A percentile compares a stretch with the other conserved stretches of the same genome.
phyloP scores from a whole-genome alignment of 2,113 vertebrate species.

The Tricholaema leucomelas region DNA sequence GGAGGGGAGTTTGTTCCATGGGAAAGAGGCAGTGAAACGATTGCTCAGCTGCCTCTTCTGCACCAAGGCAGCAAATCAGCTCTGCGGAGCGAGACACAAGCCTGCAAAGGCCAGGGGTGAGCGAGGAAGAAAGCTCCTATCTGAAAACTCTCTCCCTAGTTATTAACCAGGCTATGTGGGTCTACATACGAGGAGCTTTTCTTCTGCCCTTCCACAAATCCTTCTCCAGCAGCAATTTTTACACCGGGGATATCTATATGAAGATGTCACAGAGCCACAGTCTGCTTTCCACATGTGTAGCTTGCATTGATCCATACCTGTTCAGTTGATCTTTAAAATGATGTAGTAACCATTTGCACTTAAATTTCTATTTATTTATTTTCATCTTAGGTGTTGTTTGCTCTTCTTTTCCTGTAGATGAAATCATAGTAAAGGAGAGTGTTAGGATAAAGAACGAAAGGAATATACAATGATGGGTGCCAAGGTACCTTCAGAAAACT shows the following conservation, averaged over 20 bases:
- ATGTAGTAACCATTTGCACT: not conserved
- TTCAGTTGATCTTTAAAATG: not conserved
- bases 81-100: not conserved
- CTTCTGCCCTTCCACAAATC: constrained; percentile 5
- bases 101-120: not conserved
- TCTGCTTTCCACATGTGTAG: constrained; percentile 26
- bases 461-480: not conserved
- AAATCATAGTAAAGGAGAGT: not conserved
- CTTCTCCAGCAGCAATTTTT: constrained; percentile 58
- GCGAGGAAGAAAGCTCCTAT: not conserved
- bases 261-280: constrained; percentile 45
- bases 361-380: not conserved
- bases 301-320: not conserved
- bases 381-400: not conserved
- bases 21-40: constrained; percentile 46
- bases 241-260: constrained; percentile 52
- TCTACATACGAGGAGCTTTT: not conserved
- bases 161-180: constrained; percentile 35
- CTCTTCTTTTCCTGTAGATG: not conserved
- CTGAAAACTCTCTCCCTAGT: not conserved
- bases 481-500: not conserved
- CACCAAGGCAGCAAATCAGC: not conserved
- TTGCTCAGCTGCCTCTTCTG: constrained; percentile 46
- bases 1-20: constrained; percentile 29
- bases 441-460: not conserved